Evolutionary conservation across 2,888 invertebrate species (phyloP), one percentile per base, ranked within the genome.

Genomic region (Diplolepis rosae): DNA sequence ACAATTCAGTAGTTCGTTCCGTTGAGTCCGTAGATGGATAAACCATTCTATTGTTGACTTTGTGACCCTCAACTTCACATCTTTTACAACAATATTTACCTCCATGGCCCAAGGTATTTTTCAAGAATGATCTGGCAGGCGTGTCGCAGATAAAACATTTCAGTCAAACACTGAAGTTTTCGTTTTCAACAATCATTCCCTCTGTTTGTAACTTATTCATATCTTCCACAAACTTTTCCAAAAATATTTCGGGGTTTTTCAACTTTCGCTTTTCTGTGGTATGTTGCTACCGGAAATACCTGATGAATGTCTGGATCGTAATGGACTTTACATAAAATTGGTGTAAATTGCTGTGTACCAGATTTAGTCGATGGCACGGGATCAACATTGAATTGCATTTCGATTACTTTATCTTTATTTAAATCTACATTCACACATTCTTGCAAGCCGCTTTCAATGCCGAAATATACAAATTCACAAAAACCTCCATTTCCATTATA

Each of bases 241-340:
- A n/a, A n/a, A n/a, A n/a, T 22, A 27, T 51, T 51, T 13, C 7
- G 1, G 22, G 4, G 15, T 51, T 27, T 22, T 51, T n/a, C 15
- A 1, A 13, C 22, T 51, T 51, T 51, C 1, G 22, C 32, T 30
- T 65, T 0, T 22, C 42, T 35, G 11, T 27, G 22, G 13, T 61
- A 52, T 24, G 18, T 32, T 22, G 52, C 68, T 7, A 22, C 24
- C 1, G 65, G 15, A 42, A 65, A 42, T 15, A 32, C 30, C 1
- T 65, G n/a, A 22, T 65, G 35, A 35, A 65, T 39, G 0, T 65
- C 65, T 6, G 65, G 22, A 22, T 35, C 22, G 3, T 4, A 18
- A 42, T 42, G 35, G 7, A 65, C 11, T 32, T 65, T 42, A 39
- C 51, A 51, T 13, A 51, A 22, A 22, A 51, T 51, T 51, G 27